Evolutionary conservation across 2,888 invertebrate species (phyloP).

Genomic region (Suillia variegata): DNA sequence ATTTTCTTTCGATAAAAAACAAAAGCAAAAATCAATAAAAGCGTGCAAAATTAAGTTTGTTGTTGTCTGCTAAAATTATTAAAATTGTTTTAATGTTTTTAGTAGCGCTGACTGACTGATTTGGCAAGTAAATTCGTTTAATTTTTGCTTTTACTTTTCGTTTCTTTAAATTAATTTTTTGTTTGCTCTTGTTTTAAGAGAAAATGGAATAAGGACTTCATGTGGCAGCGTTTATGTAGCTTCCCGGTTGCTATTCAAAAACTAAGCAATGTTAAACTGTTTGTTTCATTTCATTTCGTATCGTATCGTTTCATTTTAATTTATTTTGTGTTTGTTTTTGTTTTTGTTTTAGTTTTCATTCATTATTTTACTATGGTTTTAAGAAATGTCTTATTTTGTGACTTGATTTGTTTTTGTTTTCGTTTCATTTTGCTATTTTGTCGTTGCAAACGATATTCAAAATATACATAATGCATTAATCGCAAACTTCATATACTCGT

Average conservation of each 20-base stretch:
- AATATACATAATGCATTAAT: not conserved
- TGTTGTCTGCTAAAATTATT: too few relatives aligned
- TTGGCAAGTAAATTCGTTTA: slow-evolving; percentile 16
- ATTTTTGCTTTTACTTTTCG: not conserved
- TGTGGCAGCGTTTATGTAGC: slow-evolving; percentile 53
- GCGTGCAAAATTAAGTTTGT: too few relatives aligned
- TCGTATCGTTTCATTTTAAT: too few relatives aligned
- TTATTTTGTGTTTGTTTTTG: too few relatives aligned
- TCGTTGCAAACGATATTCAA: not conserved
- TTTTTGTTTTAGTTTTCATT: slow-evolving; percentile 15
- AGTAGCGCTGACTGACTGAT: too few relatives aligned
- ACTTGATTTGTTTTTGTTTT: slow-evolving; percentile 7
- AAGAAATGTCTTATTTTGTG: slow-evolving; percentile 41
- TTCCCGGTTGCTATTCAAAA: slow-evolving; percentile 39
- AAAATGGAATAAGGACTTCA: slow-evolving; percentile 21
- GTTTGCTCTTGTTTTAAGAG: not conserved
- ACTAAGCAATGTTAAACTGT: slow-evolving; percentile 6
- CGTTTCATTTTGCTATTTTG: not conserved
- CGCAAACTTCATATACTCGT: too few relatives aligned
- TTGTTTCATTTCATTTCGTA: slow-evolving; percentile 14
- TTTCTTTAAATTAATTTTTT: not conserved
- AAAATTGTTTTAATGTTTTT: too few relatives aligned
- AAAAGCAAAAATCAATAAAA: not conserved
- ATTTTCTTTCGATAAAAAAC: not conserved
- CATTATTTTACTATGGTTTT: slow-evolving; percentile 19